phyloP scores from a whole-genome alignment of 1,140 invertebrate species.

The honey bee (Apis mellifera) region Amel_HAv3.1 CM009933.2:12090001-12090500 shows the following conservation, averaged over 20 bases:
- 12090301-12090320: slow-evolving; percentile 64
- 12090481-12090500: slow-evolving; percentile 76
- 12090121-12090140: slow-evolving; percentile 66
- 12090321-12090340: slow-evolving; percentile 58
- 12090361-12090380: slow-evolving; percentile 52
- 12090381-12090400: background rate
- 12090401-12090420: slow-evolving; percentile 49
- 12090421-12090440: slow-evolving; percentile 26
- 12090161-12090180: slow-evolving; percentile 58
- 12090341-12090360: slow-evolving; percentile 68
- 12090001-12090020: slow-evolving; percentile 59
- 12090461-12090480: slow-evolving; percentile 58
- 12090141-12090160: slow-evolving; percentile 50
- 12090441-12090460: slow-evolving; percentile 44
- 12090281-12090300: slow-evolving; percentile 64
- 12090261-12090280: slow-evolving; percentile 63
- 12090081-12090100: slow-evolving; percentile 69
- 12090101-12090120: slow-evolving; percentile 68
- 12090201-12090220: slow-evolving; percentile 72
- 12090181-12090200: slow-evolving; percentile 74
- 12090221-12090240: slow-evolving; percentile 73
- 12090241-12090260: slow-evolving; percentile 75
- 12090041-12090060: slow-evolving; percentile 78
- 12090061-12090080: slow-evolving; percentile 70
- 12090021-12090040: slow-evolving; percentile 59